Base-by-base conservation (phyloP, 1,140 invertebrate species). In the Zaprionus nigranus region DNA sequence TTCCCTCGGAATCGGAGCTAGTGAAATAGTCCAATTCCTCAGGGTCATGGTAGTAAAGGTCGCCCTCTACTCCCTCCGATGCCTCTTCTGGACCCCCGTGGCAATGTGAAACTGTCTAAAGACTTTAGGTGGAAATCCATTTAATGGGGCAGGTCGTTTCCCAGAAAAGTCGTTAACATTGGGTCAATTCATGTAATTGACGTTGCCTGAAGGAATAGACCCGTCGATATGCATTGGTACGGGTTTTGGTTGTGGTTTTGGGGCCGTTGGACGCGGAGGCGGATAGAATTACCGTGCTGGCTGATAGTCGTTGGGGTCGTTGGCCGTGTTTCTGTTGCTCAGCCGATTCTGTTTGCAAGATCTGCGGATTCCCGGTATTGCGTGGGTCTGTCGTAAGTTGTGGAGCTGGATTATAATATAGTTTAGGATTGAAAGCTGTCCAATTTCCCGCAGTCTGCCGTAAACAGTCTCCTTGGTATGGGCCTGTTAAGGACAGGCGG, bases 101-200 rank as follows among this genome's bases (percentile, higher is more conserved):
- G n/a, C n/a, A n/a, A n/a, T n/a, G n/a, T n/a, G n/a, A 40, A 46
- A 61, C 6, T 60, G 58, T 9, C 38, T 38, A 26, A 43, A 7
- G 9, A 46, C 4, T 61, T 46, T 61, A 51, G 46, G 46, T 28
- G 58, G 58, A 40, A 22, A 22, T 13, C 57, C 58, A 28, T 7
- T 24, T 43, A 20, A 22, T 60, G 57, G 34, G 15, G 22, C 20
- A 40, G 24, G 22, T 22, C 58, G 58, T 24, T 60, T 60, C 13
- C 38, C 38, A n/a, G 7, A 17, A 13, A 7, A 38, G 6, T 40
- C 11, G 40, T 43, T 43, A 22, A 7, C 24, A 22, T 43, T 60
- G 24, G 38, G 57, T 13, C 26, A 4, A 24, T 59, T 59, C 57
- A 57, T 57, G 22, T 57, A 57, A 20, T 34, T 57, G 13, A 57